A percentile compares a stretch with the other conserved stretches of the same genome.
Conservation (phyloP, 2,797 vertebrate species). For the Pseudochirops cupreus region DNA sequence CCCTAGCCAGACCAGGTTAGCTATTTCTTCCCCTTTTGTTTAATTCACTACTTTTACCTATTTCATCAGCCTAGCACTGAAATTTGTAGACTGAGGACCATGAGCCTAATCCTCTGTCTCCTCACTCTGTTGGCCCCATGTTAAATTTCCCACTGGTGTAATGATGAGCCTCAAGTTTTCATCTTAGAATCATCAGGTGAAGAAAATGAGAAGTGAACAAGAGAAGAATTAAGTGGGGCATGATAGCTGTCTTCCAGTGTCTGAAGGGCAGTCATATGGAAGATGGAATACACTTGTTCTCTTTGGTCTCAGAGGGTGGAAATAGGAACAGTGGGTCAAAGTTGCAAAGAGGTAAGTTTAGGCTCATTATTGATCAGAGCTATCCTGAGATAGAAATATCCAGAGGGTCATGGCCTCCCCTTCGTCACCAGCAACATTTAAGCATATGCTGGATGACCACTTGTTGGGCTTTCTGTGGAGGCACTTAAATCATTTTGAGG, state of each 20-base stretch:
- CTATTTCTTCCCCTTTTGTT: background rate
- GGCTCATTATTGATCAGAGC: background rate
- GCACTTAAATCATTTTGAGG: background rate
- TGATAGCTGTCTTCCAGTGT: background rate
- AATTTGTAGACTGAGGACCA: background rate
- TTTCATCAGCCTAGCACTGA: background rate
- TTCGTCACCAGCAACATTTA: background rate
- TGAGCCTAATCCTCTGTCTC: background rate
- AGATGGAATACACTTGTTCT: background rate
- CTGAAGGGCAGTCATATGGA: background rate
- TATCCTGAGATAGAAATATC: background rate
- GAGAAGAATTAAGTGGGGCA: background rate
- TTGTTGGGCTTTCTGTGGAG: background rate
- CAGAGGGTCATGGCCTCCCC: background rate
- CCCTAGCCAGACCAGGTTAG: background rate
- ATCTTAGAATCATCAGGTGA: background rate
- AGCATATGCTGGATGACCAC: background rate
- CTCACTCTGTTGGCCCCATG: background rate
- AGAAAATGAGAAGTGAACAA: background rate
- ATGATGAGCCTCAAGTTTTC: background rate
- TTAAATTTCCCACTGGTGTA: background rate
- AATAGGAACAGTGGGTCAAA: background rate
- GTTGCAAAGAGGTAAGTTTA: background rate
- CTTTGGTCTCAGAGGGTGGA: background rate
- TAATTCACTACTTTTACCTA: background rate